Conservation (phyloP, 1,140 invertebrate genomes). For the Drosophila gunungcola region DNA sequence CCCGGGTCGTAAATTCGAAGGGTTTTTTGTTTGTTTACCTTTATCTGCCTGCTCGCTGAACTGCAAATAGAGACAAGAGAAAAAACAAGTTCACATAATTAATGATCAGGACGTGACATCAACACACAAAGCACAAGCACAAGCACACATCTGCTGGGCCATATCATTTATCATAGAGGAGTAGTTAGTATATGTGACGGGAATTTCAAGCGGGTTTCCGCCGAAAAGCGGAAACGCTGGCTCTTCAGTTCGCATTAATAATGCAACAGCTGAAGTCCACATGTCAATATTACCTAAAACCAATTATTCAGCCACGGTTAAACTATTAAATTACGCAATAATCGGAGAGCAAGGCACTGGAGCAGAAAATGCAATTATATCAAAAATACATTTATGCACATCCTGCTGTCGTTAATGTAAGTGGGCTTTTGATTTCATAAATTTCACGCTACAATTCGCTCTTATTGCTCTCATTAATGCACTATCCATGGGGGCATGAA, state of each 20-base stretch:
- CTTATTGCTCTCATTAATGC: constrained; percentile 55
- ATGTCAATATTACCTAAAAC: constrained; percentile 78
- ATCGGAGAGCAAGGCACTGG: constrained; percentile 20
- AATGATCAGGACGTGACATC: constrained; percentile 75
- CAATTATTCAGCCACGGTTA: constrained; percentile 68
- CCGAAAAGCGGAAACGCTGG: constrained; percentile 54
- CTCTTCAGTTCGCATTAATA: constrained; percentile 66
- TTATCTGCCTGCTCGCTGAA: constrained; percentile 60
- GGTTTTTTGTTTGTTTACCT: constrained; percentile 54
- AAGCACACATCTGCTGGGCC: constrained; percentile 20
- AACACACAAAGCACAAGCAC: constrained; percentile 46
- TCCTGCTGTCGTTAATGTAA: constrained; percentile 50
- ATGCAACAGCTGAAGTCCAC: constrained; percentile 69
- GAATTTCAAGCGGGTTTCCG: constrained; percentile 61
- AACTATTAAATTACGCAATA: constrained; percentile 76
- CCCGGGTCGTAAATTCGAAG: constrained; percentile 51
- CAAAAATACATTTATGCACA: constrained; percentile 77
- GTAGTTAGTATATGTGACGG: constrained; percentile 25
- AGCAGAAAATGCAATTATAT: constrained; percentile 71
- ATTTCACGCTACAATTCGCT: constrained; percentile 59
- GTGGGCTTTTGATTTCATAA: constrained; percentile 60
- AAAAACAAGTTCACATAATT: constrained; percentile 67
- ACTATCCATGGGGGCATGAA: constrained; percentile 49
- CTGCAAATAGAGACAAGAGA: constrained; percentile 75
- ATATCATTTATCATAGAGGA: constrained; percentile 71